Evolutionary conservation across 2,888 invertebrate genomes (phyloP).

Genomic region (Dugesia japonica): DNA sequence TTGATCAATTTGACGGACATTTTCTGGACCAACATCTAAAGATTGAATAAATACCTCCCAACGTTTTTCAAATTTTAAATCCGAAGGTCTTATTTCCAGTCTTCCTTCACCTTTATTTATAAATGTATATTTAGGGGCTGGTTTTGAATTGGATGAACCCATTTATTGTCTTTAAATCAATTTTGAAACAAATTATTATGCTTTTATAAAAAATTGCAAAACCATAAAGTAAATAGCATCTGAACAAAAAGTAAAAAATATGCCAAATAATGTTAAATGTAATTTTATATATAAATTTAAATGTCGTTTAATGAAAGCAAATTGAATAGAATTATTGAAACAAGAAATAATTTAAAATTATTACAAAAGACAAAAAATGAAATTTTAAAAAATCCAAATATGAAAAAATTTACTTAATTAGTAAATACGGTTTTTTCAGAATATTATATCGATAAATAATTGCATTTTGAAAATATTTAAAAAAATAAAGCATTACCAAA

Average conservation of each 20-base stretch:
- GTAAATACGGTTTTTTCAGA: too few relatives aligned
- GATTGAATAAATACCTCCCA: conserved; percentile 30
- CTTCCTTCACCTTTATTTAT: background rate
- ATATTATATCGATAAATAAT: too few relatives aligned
- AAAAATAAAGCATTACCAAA: too few relatives aligned
- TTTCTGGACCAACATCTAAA: conserved; percentile 31
- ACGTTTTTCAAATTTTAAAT: conserved; percentile 16
- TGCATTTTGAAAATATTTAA: too few relatives aligned
- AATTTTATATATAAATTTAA: background rate
- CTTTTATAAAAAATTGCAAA: background rate
- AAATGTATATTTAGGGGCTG: background rate
- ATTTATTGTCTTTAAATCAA: background rate
- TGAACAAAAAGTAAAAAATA: background rate
- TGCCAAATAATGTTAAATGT: too few relatives aligned
- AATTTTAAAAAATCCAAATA: too few relatives aligned
- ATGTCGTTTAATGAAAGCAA: background rate
- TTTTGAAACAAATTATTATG: background rate
- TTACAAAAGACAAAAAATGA: too few relatives aligned
- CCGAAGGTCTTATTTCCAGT: background rate
- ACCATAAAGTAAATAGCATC: background rate
- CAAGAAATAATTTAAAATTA: background rate
- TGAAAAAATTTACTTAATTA: too few relatives aligned
- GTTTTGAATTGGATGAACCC: background rate
- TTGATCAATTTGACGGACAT: conserved; percentile 25
- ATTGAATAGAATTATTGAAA: background rate